Evolutionary conservation across 2,888 invertebrate species (phyloP).

Genomic region (Drosophila neotestacea): DNA sequence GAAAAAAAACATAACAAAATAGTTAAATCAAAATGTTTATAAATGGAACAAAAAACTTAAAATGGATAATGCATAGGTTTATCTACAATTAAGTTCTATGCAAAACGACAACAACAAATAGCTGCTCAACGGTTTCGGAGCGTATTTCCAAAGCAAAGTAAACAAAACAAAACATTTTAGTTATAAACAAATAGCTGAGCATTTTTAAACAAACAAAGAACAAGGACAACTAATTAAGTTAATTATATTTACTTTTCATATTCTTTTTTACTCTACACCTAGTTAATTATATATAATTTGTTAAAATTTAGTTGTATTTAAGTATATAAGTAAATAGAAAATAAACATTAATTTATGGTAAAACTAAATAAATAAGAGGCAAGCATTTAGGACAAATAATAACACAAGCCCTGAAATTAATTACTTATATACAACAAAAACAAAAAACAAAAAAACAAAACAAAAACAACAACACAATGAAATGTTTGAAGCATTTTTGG

Average conservation of each 20-base stretch:
- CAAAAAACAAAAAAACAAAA: conserved; percentile 24
- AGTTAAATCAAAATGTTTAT: conserved; percentile 77
- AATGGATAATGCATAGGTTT: conserved; percentile 42
- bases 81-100: conserved; percentile 55
- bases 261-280: conserved; percentile 74
- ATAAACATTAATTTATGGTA: conserved; percentile 16
- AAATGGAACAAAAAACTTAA: conserved; percentile 42
- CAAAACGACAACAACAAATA: conserved; percentile 65
- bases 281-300: conserved; percentile 71
- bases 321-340: conserved; percentile 29
- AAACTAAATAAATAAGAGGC: conserved; percentile 41
- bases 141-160: conserved; percentile 80
- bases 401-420: conserved; percentile 53
- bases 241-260: conserved; percentile 71
- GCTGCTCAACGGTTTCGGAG: conserved; percentile 85
- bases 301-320: conserved; percentile 61
- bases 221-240: conserved; percentile 38
- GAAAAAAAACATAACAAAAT: conserved; percentile 32
- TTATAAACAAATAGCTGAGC: conserved; percentile 63
- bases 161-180: conserved; percentile 56
- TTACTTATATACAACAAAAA: conserved; percentile 31
- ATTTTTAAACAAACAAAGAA: conserved; percentile 45
- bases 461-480: conserved; percentile 60
- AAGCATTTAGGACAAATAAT: conserved; percentile 77
- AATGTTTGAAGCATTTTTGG: conserved; percentile 81